These are phyloP conservation scores for Apogon hyalosoma DNA, from an alignment of 2,797 vertebrate species.

Conservation along the genomic window DNA sequence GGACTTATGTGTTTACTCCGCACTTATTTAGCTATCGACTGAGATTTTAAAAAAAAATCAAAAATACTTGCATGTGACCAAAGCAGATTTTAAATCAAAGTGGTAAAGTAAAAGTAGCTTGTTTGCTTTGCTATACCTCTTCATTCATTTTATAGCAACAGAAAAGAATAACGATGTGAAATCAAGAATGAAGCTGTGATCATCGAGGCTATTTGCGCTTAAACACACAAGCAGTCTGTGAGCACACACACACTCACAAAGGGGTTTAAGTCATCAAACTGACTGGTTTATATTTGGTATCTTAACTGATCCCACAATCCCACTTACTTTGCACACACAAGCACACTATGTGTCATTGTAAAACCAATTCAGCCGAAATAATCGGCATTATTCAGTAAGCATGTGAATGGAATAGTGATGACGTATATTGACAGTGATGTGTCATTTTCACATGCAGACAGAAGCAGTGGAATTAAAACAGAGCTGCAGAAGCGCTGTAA, in stretches of 20 bases:
- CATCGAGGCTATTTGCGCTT: no score
- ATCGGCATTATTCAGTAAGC: conserved; percentile 5
- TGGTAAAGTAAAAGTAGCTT: neutral
- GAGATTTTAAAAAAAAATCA: conserved; percentile 2
- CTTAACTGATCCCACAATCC: conserved; percentile 17
- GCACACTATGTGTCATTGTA: conserved; percentile 7
- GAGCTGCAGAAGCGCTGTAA: conserved; percentile 16
- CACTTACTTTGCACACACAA: conserved; percentile 5
- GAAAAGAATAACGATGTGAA: no score
- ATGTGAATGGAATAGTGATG: conserved; percentile 7
- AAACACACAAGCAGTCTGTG: neutral
- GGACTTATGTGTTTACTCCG: neutral
- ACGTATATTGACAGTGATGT: neutral
- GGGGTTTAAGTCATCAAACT: conserved; percentile 19
- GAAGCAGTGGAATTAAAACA: conserved; percentile 25
- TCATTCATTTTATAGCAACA: no score
- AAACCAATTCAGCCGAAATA: conserved; percentile 22
- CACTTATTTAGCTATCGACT: conserved; percentile 1
- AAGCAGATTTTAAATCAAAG: conserved; percentile 17
- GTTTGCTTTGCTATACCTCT: no score
- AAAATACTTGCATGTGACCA: conserved; percentile 25
- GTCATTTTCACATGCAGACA: conserved; percentile 21
- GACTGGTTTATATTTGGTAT: conserved; percentile 31
- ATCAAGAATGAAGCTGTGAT: no score
- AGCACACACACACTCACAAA: conserved; percentile 3